Evolutionary conservation across 1,140 invertebrate species (phyloP), one percentile per base, ranked within the genome.

Genomic region (Brachionus sp.): DNA sequence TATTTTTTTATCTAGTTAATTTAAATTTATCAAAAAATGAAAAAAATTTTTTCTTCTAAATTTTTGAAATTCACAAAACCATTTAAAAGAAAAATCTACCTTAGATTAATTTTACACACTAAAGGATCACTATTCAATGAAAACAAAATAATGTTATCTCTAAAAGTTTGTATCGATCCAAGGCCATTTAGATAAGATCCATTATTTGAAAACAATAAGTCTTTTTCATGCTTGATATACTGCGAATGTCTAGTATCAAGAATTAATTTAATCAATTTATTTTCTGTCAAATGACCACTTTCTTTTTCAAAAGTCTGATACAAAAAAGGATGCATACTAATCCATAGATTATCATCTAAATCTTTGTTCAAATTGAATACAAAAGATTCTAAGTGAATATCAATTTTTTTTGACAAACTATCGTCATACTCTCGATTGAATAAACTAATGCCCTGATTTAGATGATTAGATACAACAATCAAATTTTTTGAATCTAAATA

Each of bases 381-480:
- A 73, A 73, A 73, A 10, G 68, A 73, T 12, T 42, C 16, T 37
- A 73, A 39, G n/a, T 73, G 1, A 16, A 73, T 42, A 10, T 73
- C 13, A 16, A 39, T 23, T 39, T 39, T 39, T 39, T 16, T 37
- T 39, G 33, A 39, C 16, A 73, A 19, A 23, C 37, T 73, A 35
- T 73, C 37, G 19, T 73, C 68, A 23, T 39, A 23, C 10, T 73
- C 68, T 16, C 68, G 33, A 39, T 73, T 73, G 37, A 73, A 73
- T 42, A 73, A 16, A 73, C 33, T 73, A n/a, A 73, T 23, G 1
- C 68, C 68, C 13, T 66, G 25, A 9, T 33, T 66, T 10, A 42
- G 33, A 16, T 42, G 33, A 73, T 73, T 73, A 73, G 33, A 39
- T 7, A 73, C 68, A 13, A 73, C 16, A n/a, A 73, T 42, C 2